These are phyloP conservation scores for Cyphomyrus discorhynchus DNA, from an alignment of 2,113 vertebrate genomes.

Conservation along the genomic window DNA sequence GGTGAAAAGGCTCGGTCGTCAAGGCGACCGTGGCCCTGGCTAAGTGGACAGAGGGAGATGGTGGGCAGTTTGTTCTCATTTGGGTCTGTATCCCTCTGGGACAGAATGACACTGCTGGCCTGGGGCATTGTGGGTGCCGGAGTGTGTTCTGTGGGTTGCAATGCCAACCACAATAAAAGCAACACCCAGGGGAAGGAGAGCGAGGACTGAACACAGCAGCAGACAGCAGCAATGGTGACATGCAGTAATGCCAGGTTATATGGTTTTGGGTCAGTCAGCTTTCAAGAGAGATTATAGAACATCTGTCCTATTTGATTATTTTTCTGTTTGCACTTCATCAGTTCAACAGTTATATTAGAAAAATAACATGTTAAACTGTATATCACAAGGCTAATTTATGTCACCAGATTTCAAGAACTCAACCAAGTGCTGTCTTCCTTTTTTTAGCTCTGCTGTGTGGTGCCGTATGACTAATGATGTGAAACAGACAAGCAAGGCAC, in stretches of 20 bases:
- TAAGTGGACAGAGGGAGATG: conserved; percentile 1
- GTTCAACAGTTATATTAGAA: not conserved
- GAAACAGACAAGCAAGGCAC: not conserved
- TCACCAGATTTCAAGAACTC: not conserved
- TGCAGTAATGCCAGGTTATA: not conserved
- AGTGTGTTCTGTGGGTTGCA: not conserved
- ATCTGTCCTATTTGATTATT: not conserved
- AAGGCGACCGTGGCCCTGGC: not conserved
- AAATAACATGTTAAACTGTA: not conserved
- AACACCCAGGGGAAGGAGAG: not conserved
- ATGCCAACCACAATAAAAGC: not conserved
- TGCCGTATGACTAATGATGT: not conserved
- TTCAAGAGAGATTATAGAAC: not conserved
- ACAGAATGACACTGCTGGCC: not conserved
- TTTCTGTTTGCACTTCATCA: not conserved
- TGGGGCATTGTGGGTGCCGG: not conserved
- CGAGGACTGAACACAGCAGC: not conserved
- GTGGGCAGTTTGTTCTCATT: conserved; percentile 4
- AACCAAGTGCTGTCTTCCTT: not conserved
- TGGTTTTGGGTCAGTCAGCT: not conserved
- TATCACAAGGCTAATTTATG: not conserved
- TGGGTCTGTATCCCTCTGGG: not conserved
- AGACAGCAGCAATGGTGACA: not conserved
- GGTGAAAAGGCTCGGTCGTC: not conserved
- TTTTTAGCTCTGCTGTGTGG: not conserved